Conservation (phyloP, 2,797 vertebrate species). For the Cynopterus sphinx region DNA sequence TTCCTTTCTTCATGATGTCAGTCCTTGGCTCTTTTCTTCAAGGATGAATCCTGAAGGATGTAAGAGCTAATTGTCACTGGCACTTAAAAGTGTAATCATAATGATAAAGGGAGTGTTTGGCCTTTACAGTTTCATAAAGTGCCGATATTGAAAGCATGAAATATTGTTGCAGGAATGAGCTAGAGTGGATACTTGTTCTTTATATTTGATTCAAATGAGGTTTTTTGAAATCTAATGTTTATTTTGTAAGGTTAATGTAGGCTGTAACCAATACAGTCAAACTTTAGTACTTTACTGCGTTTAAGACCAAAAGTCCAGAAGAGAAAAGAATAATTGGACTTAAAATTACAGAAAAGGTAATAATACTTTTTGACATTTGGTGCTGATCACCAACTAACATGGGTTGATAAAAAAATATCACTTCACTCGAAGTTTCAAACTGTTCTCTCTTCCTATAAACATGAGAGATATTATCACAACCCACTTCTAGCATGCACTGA, state of each 20-base stretch:
- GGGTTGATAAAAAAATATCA: background rate
- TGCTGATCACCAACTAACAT: conserved; percentile 36
- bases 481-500: background rate
- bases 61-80: conserved; percentile 17
- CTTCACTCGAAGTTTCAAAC: conserved; percentile 11
- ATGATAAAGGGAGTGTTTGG: conserved; percentile 48
- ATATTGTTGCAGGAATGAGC: background rate
- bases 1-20: background rate
- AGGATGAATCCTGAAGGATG: background rate
- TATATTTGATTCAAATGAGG: conserved; percentile 65
- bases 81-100: conserved; percentile 44
- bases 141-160: conserved; percentile 32
- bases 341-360: conserved; percentile 36
- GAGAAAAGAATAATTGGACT: conserved; percentile 41
- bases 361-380: conserved; percentile 44
- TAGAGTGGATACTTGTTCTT: conserved; percentile 59
- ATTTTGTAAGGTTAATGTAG: conserved; percentile 66
- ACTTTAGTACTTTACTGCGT: conserved; percentile 50
- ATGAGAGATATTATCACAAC: background rate
- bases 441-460: background rate
- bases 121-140: conserved; percentile 61
- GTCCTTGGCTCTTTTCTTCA: background rate
- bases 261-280: conserved; percentile 55
- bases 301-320: conserved; percentile 51
- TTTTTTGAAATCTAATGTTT: conserved; percentile 63